Percentiles rank a stretch among this genome's conserved stretches.
These are phyloP conservation scores for Platycheirus albimanus DNA, from an alignment of 2,888 invertebrate species.

Conservation along the genomic window DNA sequence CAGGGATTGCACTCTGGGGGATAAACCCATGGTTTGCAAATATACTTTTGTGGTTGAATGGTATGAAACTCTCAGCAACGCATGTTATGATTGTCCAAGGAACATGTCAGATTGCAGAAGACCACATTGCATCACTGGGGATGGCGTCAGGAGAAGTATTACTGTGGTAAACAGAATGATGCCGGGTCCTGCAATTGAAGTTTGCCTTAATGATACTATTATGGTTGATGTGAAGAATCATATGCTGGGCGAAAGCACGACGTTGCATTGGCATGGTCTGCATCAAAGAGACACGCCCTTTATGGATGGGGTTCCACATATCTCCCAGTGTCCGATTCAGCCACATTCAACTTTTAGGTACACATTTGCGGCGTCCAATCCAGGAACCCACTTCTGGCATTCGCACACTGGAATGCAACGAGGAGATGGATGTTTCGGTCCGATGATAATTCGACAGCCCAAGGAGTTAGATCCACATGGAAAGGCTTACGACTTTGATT, in stretches of 20 bases:
- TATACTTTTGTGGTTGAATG: constrained; percentile 87
- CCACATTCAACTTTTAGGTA: constrained; percentile 91
- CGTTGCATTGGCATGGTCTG: constrained; percentile 96
- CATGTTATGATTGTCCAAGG: constrained; percentile 92
- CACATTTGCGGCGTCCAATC: constrained; percentile 87
- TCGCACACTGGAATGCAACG: constrained; percentile 92
- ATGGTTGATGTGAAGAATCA: constrained; percentile 92
- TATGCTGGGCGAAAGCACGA: constrained; percentile 90
- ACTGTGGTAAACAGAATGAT: constrained; percentile 92
- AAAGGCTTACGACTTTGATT: constrained; percentile 90
- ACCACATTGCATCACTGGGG: constrained; percentile 92
- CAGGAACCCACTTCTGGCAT: constrained; percentile 94
- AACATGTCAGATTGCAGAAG: constrained; percentile 89
- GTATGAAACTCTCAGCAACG: constrained; percentile 94
- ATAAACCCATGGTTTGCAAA: constrained; percentile 85
- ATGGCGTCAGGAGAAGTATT: constrained; percentile 90
- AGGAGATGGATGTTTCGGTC: constrained; percentile 92
- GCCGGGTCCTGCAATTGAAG: constrained; percentile 94
- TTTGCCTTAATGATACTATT: constrained; percentile 92
- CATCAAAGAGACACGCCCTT: constrained; percentile 91
- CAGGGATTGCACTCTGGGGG: constrained; percentile 85
- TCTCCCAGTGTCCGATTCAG: constrained; percentile 92
- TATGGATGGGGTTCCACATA: constrained; percentile 94
- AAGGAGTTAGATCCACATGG: constrained; percentile 86
- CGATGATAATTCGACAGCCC: constrained; percentile 89